Conservation (phyloP, 2,888 invertebrate species). For the Drosophila tanythrix region DNA sequence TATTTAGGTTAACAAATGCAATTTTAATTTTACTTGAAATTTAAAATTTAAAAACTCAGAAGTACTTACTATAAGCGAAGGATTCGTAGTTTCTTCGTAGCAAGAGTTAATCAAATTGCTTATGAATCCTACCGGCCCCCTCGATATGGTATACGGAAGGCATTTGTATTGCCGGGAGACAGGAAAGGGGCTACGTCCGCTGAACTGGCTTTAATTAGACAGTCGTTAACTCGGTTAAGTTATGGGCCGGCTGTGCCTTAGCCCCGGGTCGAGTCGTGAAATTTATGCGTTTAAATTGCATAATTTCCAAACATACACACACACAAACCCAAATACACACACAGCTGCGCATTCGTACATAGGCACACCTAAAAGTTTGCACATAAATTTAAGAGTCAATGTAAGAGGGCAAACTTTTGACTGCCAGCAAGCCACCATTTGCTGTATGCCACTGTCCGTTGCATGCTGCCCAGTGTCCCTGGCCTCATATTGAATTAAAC, state of each 20-base stretch:
- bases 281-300: slow-evolving; percentile 79
- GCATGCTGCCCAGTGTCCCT: slow-evolving; percentile 30
- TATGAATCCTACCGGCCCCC: neutral
- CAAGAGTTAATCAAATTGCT: slow-evolving; percentile 21
- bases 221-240: slow-evolving; percentile 64
- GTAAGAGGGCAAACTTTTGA: slow-evolving; percentile 72
- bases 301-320: slow-evolving; percentile 60
- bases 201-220: slow-evolving; percentile 72
- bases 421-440: slow-evolving; percentile 29
- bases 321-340: slow-evolving; percentile 16
- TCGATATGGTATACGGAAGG: slow-evolving; percentile 28
- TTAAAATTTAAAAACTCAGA: neutral
- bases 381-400: slow-evolving; percentile 75
- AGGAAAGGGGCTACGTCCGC: slow-evolving; percentile 58
- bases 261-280: slow-evolving; percentile 57
- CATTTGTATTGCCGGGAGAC: slow-evolving; percentile 54
- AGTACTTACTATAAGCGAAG: neutral
- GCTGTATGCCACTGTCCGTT: slow-evolving; percentile 29
- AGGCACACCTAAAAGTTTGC: slow-evolving; percentile 59
- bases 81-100: neutral
- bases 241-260: slow-evolving; percentile 37
- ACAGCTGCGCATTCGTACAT: slow-evolving; percentile 8
- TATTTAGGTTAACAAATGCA: neutral
- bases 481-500: slow-evolving; percentile 70
- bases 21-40: neutral